A percentile compares a stretch with the other conserved stretches of the same genome.
These are phyloP conservation scores for Chlorops oryzae DNA, from an alignment of 1,140 invertebrate species.

Conservation along the genomic window DNA sequence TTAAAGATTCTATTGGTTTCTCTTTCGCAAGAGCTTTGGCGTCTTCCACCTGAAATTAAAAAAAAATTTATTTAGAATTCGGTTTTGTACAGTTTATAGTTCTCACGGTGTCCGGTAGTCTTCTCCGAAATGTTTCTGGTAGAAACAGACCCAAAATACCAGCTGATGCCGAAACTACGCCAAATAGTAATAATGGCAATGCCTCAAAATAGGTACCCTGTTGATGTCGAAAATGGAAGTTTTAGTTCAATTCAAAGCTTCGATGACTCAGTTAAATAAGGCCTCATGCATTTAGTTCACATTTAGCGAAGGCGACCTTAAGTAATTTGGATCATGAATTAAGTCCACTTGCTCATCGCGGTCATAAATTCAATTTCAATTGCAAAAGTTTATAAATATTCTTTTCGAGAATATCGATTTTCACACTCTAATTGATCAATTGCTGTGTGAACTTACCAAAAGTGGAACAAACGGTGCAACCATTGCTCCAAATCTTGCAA, in stretches of 20 bases:
- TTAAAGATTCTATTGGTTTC: conserved; percentile 9
- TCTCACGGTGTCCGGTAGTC: conserved; percentile 53
- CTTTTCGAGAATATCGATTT: too few relatives aligned
- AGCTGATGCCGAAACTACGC: conserved; percentile 49
- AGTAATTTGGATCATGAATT: too few relatives aligned
- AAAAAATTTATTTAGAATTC: too few relatives aligned
- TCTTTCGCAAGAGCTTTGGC: conserved; percentile 31
- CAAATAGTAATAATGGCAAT: conserved; percentile 56
- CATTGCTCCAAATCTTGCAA: conserved; percentile 57
- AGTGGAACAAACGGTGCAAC: conserved; percentile 58
- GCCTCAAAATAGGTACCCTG: conserved; percentile 51
- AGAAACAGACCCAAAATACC: conserved; percentile 51
- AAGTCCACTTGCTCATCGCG: too few relatives aligned
- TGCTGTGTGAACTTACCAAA: conserved; percentile 46
- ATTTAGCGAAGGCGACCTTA: too few relatives aligned
- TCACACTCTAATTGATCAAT: too few relatives aligned
- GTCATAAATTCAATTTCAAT: too few relatives aligned
- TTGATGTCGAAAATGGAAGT: neutral
- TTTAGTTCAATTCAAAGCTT: too few relatives aligned
- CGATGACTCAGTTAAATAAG: too few relatives aligned
- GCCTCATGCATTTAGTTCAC: too few relatives aligned
- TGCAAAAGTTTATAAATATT: too few relatives aligned
- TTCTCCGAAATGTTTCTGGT: conserved; percentile 57
- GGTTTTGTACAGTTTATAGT: conserved; percentile 1
- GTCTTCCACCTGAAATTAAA: conserved; percentile 27